phyloP scores from a whole-genome alignment of 2,113 vertebrate genomes.

The Campylorhamphus procurvoides region DNA sequence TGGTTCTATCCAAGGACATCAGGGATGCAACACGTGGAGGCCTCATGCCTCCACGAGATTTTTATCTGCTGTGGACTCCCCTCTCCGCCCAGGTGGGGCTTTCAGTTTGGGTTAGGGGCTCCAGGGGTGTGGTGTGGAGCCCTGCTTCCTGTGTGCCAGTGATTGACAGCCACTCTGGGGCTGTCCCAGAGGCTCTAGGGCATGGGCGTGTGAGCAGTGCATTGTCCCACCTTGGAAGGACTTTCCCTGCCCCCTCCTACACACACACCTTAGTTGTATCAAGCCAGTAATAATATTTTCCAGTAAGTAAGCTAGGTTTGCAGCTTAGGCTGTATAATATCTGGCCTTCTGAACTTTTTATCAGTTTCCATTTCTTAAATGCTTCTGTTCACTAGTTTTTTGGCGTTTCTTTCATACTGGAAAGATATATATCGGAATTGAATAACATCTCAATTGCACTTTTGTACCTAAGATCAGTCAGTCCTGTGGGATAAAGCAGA shows the following conservation, averaged over 20 bases:
- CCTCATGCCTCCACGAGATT: background rate
- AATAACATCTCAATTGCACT: accelerated
- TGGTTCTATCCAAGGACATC: background rate
- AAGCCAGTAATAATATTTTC: background rate
- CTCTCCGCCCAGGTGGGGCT: background rate
- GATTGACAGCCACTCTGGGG: background rate
- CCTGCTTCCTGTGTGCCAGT: background rate
- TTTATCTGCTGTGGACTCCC: background rate
- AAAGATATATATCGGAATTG: background rate
- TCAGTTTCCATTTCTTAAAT: background rate
- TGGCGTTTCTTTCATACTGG: background rate
- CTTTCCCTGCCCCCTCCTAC: background rate
- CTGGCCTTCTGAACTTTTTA: background rate
- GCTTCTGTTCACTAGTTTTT: background rate
- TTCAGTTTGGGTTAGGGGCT: background rate
- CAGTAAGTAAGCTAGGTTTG: background rate
- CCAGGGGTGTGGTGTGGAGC: background rate
- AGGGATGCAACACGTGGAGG: background rate
- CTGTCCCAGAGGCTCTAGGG: background rate
- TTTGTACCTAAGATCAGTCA: background rate
- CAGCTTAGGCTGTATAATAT: background rate
- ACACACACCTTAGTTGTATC: background rate
- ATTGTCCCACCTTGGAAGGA: background rate
- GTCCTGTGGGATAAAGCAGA: background rate
- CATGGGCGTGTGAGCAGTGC: background rate